Percentiles rank a stretch among this genome's conserved stretches.
phyloP scores from a whole-genome alignment of 2,797 vertebrate genomes.

The Semotilus atromaculatus region DNA sequence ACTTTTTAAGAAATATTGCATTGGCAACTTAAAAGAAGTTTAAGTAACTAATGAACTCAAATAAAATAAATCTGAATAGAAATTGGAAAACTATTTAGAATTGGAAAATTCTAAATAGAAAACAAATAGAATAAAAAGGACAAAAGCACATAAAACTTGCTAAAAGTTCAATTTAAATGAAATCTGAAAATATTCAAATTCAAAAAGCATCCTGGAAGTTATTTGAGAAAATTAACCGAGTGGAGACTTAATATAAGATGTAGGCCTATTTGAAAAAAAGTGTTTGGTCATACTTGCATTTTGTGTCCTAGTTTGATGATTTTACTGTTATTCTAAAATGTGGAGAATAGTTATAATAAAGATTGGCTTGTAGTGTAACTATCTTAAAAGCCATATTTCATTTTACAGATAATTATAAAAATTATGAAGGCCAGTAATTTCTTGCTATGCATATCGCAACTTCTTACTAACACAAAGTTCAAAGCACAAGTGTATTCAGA shows the following conservation, averaged over 20 bases:
- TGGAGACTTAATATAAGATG: background rate
- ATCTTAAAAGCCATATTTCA: background rate
- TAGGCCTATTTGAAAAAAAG: background rate
- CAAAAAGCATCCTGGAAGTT: background rate
- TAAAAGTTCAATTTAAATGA: background rate
- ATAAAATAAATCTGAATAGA: background rate
- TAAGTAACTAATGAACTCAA: background rate
- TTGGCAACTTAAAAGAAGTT: background rate
- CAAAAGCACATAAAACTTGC: background rate
- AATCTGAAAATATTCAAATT: background rate
- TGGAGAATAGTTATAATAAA: background rate
- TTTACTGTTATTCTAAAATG: background rate
- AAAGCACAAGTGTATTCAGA: background rate
- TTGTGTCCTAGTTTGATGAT: background rate
- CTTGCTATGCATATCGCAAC: background rate
- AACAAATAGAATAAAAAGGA: background rate
- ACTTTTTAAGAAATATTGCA: background rate
- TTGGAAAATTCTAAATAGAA: too few species aligned
- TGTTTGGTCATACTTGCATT: background rate
- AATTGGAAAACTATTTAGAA: too few species aligned
- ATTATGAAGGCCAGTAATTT: background rate
- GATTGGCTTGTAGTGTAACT: background rate
- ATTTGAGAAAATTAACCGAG: background rate
- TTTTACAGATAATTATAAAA: background rate
- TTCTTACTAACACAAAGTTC: background rate